Percentiles rank a stretch among this genome's conserved stretches.
phyloP scores from a whole-genome alignment of 2,797 vertebrate genomes.

The Gymnocypris eckloni region DNA sequence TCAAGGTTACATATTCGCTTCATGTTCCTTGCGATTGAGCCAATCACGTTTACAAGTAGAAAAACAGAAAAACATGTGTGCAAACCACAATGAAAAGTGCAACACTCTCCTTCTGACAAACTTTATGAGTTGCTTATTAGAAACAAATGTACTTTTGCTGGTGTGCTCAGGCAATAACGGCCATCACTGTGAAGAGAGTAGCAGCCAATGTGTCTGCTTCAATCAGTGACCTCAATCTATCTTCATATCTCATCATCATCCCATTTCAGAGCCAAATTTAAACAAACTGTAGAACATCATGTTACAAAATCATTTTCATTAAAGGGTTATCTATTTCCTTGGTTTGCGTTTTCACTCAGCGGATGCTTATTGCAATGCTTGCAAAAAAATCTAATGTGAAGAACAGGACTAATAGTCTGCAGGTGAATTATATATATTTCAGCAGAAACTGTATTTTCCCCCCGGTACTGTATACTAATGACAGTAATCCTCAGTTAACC shows the following conservation, averaged over 20 bases:
- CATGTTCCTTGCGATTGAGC: constrained; percentile 54
- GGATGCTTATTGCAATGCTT: background rate
- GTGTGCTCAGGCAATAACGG: constrained; percentile 30
- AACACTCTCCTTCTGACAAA: constrained; percentile 50
- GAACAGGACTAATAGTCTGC: background rate
- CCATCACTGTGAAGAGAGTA: constrained; percentile 16
- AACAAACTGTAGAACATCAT: constrained; percentile 7
- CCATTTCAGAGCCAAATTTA: constrained; percentile 21
- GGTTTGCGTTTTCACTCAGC: background rate
- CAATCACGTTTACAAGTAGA: constrained; percentile 58
- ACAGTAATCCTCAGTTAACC: background rate
- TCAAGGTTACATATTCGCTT: constrained; percentile 54
- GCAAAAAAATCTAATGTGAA: background rate
- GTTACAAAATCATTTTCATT: constrained; percentile 1
- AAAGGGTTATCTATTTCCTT: background rate
- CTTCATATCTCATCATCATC: constrained; percentile 13
- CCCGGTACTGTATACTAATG: background rate
- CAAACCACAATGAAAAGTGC: constrained; percentile 42
- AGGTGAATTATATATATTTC: background rate
- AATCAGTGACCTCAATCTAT: constrained; percentile 35
- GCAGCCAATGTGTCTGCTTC: constrained; percentile 21
- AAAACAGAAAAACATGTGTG: constrained; percentile 65
- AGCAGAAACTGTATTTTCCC: background rate
- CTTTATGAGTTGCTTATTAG: constrained; percentile 62
- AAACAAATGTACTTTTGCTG: constrained; percentile 63